A percentile compares a stretch with the other conserved stretches of the same genome.
Evolutionary conservation across 2,113 vertebrate species (phyloP).

Genomic region (Balaeniceps rex): DNA sequence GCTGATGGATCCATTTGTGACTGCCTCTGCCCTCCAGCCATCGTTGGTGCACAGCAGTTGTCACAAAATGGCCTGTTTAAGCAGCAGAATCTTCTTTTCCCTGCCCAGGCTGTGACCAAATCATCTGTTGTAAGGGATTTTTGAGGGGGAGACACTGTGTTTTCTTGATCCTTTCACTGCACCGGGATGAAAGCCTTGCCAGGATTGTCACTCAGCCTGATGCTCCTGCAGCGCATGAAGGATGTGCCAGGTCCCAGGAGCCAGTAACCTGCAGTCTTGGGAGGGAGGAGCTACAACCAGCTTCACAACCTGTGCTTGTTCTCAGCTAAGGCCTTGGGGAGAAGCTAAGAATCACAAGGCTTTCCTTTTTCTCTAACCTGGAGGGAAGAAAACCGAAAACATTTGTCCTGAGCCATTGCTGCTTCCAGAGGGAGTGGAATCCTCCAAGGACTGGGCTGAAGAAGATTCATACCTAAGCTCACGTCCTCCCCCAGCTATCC

Average conservation of each 20-base stretch:
- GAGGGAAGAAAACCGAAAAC: neutral
- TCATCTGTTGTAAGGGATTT: neutral
- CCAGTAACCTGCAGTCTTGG: neutral
- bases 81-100: neutral
- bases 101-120: neutral
- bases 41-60: neutral
- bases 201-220: neutral
- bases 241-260: neutral
- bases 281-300: neutral
- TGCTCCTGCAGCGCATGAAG: neutral
- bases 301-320: neutral
- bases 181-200: neutral
- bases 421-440: neutral
- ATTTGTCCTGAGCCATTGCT: neutral
- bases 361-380: neutral
- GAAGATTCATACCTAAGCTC: neutral
- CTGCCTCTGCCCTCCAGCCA: neutral
- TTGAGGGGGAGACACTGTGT: neutral
- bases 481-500: neutral
- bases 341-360: neutral
- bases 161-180: neutral
- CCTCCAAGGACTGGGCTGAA: neutral
- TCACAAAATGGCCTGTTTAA: neutral
- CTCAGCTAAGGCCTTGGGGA: neutral
- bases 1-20: neutral